Base-by-base conservation (phyloP, 1,140 invertebrate species). In the Thaumatotibia leucotreta region DNA sequence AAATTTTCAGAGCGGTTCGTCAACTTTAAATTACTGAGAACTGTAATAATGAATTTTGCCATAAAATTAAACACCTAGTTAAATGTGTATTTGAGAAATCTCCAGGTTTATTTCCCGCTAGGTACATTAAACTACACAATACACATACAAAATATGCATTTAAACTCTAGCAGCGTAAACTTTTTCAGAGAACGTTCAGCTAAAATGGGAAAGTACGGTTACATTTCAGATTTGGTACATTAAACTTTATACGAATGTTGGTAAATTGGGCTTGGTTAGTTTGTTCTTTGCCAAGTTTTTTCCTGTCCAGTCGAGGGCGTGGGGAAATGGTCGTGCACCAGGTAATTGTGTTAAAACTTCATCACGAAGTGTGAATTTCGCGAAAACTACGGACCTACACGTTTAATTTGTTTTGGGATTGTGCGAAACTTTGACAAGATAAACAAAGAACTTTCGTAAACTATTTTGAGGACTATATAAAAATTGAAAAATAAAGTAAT, bases 171-270 rank as follows among this genome's bases (percentile, higher is more conserved):
- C 11, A 11, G 8, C 20, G 50, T n/a, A 54, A 54, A 54, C 11
- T 27, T 54, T 54, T 54, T 54, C 20, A 58, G 24, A 58, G 24
- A 58, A 29, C 52, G 11, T 58, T 58, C 23, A 58, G 52, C 52
- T 58, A 29, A 58, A 58, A 58, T 58, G 52, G 23, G 8, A 58
- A 58, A 58, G 52, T 58, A 58, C 52, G 52, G 52, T 58, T 58
- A 58, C 52, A 58, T 58, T 58, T 58, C 23, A 58, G 52, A 58
- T 58, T 58, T 58, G 52, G 52, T 58, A 58, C 52, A 58, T 58
- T 58, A 58, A 58, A 58, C 52, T 58, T 58, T 58, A 58, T 58
- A 31, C 24, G 52, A 29, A n/a, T 29, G 24, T 58, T 58, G 52
- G 23, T 58, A 58, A 58, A 58, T 58, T 58, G 52, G 52, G 52